Conservation (phyloP, 2,797 vertebrate genomes). For the Enteromius mattozi region DNA sequence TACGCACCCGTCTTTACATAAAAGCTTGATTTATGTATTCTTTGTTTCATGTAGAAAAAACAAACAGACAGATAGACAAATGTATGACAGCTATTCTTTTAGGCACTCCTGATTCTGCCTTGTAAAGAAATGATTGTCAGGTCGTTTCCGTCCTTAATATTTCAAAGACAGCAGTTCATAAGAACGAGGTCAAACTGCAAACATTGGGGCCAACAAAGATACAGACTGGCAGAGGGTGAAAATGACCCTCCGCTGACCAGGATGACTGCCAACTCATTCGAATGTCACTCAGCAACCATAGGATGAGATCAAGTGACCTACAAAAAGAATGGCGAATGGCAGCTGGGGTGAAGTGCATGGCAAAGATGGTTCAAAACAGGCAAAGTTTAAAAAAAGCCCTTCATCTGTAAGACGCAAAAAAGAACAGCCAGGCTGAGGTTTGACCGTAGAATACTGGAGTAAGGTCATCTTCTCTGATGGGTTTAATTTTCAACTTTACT, state of each 20-base stretch:
- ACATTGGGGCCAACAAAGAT: neutral
- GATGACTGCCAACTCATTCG: neutral
- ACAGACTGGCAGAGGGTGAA: neutral
- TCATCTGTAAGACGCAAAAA: neutral
- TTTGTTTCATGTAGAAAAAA: slow-evolving; percentile 2
- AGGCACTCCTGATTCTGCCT: no score
- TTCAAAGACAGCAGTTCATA: neutral
- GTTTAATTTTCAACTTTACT: neutral
- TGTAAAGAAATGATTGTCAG: no score
- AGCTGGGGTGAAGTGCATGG: neutral
- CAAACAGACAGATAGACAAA: neutral
- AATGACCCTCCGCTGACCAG: neutral
- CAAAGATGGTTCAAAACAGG: neutral
- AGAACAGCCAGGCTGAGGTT: neutral
- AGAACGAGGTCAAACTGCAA: neutral
- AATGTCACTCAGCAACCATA: neutral
- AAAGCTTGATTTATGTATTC: neutral
- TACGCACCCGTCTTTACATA: neutral
- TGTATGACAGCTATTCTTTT: no score
- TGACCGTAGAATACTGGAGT: neutral
- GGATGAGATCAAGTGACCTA: neutral
- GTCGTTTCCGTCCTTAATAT: neutral
- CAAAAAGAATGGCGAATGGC: neutral
- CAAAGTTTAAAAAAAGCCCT: neutral
- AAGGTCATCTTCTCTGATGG: neutral